These are phyloP conservation scores for Meteorus cinctellus DNA, from an alignment of 2,888 invertebrate species.

Conservation along the genomic window DNA sequence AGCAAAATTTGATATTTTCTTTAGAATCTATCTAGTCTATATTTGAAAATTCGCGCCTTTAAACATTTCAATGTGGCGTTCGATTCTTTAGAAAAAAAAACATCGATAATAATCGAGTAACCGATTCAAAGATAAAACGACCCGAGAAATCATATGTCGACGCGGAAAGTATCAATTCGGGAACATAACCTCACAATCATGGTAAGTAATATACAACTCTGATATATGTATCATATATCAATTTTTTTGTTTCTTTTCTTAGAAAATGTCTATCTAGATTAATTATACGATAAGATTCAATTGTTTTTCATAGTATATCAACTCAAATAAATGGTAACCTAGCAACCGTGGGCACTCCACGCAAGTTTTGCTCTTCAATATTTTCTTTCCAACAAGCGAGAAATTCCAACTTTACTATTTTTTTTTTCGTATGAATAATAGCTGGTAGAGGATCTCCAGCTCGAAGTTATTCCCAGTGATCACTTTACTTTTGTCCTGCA, in stretches of 20 bases:
- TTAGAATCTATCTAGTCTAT: too few relatives aligned
- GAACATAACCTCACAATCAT: slow-evolving; percentile 7
- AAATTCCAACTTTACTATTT: slow-evolving; percentile 51
- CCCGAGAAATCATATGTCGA: too few relatives aligned
- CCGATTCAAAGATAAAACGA: too few relatives aligned
- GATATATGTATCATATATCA: neutral
- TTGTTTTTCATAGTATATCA: slow-evolving; percentile 6
- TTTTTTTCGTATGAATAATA: slow-evolving; percentile 32
- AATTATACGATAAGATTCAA: slow-evolving; percentile 5
- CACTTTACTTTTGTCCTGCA: slow-evolving; percentile 28
- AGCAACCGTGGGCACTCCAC: slow-evolving; percentile 43
- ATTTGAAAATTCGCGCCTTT: too few relatives aligned
- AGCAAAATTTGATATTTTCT: too few relatives aligned
- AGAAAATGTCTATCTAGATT: neutral
- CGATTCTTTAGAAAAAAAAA: too few relatives aligned
- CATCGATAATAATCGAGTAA: too few relatives aligned
- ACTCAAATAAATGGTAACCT: slow-evolving; percentile 52
- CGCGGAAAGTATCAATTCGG: too few relatives aligned
- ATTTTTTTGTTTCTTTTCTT: neutral
- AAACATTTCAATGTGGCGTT: too few relatives aligned
- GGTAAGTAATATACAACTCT: neutral
- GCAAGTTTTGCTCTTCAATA: slow-evolving; percentile 28
- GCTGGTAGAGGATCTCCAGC: slow-evolving; percentile 39
- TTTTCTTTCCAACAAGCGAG: slow-evolving; percentile 37
- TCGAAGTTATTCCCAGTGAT: slow-evolving; percentile 26